Evolutionary conservation across 2,888 invertebrate species (phyloP).

Genomic region (Phragmatobia fuliginosa): DNA sequence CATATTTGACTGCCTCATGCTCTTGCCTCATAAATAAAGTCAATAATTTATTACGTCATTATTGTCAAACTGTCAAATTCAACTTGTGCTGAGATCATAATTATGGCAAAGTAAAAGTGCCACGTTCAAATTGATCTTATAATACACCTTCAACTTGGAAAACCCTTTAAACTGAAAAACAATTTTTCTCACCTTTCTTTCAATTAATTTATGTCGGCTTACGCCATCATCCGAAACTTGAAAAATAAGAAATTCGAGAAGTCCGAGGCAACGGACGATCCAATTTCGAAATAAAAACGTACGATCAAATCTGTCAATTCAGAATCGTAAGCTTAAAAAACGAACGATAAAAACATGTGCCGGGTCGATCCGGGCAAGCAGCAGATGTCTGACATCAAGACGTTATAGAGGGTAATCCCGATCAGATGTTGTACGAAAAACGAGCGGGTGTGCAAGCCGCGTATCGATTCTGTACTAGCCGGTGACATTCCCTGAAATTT

Average conservation of each 20-base stretch:
- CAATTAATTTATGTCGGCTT: conserved; percentile 10
- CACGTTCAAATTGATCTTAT: not conserved
- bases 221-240: conserved; percentile 32
- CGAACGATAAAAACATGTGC: conserved; percentile 74
- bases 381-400: conserved; percentile 82
- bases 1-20: not conserved
- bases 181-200: not conserved
- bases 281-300: conserved; percentile 55
- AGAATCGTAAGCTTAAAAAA: conserved; percentile 69
- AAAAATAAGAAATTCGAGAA: conserved; percentile 24
- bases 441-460: conserved; percentile 59
- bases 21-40: not conserved
- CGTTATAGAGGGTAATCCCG: conserved; percentile 80
- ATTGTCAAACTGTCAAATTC: not conserved
- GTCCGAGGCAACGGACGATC: conserved; percentile 23
- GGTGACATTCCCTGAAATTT: conserved; percentile 49
- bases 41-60: not conserved
- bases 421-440: conserved; percentile 73
- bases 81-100: not conserved
- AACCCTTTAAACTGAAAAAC: not conserved
- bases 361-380: conserved; percentile 61
- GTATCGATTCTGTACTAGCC: conserved; percentile 45
- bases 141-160: not conserved
- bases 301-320: conserved; percentile 61
- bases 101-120: not conserved